A percentile compares a stretch with the other conserved stretches of the same genome.
These are phyloP conservation scores for Trachemys scripta DNA, from an alignment of 2,113 vertebrate genomes.

Conservation along the genomic window DNA sequence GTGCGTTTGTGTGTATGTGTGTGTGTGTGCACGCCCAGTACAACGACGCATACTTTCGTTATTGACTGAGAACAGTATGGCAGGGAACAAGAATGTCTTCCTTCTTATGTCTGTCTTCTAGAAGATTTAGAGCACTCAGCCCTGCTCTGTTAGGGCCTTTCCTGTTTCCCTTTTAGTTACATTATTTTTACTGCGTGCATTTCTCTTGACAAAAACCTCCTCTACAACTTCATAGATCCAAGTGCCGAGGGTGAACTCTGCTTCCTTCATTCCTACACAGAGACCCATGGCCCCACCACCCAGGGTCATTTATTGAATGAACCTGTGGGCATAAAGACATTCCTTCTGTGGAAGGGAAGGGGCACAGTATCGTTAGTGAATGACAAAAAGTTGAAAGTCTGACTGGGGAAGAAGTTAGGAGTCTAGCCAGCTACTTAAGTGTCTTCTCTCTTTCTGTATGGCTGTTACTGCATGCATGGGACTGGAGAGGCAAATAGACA, in stretches of 20 bases:
- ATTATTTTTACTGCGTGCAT: neutral
- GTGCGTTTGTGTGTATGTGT: neutral
- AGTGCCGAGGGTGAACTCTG: neutral
- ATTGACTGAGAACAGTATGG: neutral
- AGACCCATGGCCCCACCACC: neutral
- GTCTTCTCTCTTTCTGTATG: neutral
- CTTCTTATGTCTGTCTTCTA: neutral
- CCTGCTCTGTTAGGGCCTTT: neutral
- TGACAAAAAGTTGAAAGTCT: neutral
- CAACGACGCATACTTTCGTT: neutral
- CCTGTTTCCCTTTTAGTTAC: neutral
- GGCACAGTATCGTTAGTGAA: neutral
- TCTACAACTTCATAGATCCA: neutral
- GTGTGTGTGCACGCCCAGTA: neutral
- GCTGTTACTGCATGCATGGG: neutral
- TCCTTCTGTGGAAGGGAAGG: neutral
- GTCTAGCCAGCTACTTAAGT: neutral
- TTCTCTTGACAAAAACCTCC: neutral
- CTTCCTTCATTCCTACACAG: neutral
- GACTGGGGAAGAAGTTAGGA: neutral
- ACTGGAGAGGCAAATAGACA: neutral
- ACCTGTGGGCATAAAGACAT: neutral
- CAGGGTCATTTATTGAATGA: constrained; percentile 21
- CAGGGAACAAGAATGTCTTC: neutral
- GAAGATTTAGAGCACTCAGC: neutral